phyloP scores from a whole-genome alignment of 2,888 invertebrate species.

The Euzophera pinguis region DNA sequence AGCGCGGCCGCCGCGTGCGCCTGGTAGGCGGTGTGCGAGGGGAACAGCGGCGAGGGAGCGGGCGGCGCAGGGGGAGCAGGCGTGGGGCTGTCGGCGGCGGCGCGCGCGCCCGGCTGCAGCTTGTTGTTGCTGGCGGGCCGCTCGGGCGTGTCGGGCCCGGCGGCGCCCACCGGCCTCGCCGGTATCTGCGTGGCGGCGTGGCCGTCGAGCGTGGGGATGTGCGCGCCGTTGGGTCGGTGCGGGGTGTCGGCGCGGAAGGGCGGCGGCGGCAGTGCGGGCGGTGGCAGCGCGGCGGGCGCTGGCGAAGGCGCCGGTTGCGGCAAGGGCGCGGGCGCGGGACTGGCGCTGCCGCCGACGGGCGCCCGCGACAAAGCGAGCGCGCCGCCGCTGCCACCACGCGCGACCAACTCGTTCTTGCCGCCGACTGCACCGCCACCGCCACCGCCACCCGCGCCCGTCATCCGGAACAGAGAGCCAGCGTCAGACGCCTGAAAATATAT shows the following conservation, averaged over 20 bases:
- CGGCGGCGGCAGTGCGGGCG: conserved; percentile 82
- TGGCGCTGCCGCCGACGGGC: conserved; percentile 80
- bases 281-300: conserved; percentile 84
- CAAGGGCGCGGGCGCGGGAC: conserved; percentile 83
- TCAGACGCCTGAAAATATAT: conserved; percentile 60
- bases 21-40: conserved; percentile 71
- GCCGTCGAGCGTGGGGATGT: conserved; percentile 67
- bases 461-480: conserved; percentile 68
- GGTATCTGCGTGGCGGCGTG: conserved; percentile 70
- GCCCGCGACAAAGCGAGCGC: conserved; percentile 82
- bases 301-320: conserved; percentile 85
- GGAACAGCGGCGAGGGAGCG: conserved; percentile 65
- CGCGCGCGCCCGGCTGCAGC: conserved; percentile 67
- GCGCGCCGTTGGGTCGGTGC: conserved; percentile 60
- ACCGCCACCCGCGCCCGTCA: conserved; percentile 82
- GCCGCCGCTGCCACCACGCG: conserved; percentile 83
- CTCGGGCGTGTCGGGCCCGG: conserved; percentile 66
- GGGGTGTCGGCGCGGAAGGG: conserved; percentile 79
- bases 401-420: conserved; percentile 80
- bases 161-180: conserved; percentile 63
- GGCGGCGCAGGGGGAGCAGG: conserved; percentile 69
- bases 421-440: conserved; percentile 72
- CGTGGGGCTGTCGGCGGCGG: conserved; percentile 70
- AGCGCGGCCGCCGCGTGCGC: conserved; percentile 69
- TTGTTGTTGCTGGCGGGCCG: conserved; percentile 70